phyloP scores from a whole-genome alignment of 2,888 invertebrate genomes.

The Ashinkailepas kermadecensis region DNA sequence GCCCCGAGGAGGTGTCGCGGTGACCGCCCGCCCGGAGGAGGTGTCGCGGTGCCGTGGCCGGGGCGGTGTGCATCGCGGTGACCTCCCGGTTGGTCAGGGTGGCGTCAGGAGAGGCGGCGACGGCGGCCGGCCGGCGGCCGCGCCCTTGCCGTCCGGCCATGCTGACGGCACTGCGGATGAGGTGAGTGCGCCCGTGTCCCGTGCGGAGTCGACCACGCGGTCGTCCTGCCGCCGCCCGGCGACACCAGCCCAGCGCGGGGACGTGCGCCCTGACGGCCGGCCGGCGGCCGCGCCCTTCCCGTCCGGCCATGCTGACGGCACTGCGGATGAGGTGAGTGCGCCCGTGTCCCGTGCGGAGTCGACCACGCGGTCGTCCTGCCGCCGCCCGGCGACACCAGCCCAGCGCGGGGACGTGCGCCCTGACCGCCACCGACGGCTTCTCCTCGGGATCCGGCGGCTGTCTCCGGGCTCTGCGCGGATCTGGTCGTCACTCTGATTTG shows the following conservation, averaged over 20 bases:
- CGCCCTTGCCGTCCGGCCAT: background rate
- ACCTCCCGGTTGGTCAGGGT: background rate
- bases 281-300: background rate
- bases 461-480: no score
- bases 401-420: no score
- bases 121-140: background rate
- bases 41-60: background rate
- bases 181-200: background rate
- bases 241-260: no score
- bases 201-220: no score
- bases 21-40: background rate
- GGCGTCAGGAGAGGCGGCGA: background rate
- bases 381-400: no score
- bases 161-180: conserved; percentile 1
- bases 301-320: background rate
- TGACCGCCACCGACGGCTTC: no score
- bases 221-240: no score
- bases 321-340: conserved; percentile 2
- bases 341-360: no score
- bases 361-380: no score
- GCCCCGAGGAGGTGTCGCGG: background rate
- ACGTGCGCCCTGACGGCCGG: background rate
- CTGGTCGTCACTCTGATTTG: no score
- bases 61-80: background rate
- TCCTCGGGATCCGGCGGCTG: no score